Evolutionary conservation across 1,140 invertebrate genomes (phyloP), one percentile per base, ranked within the genome.

Genomic region (Copidosoma floridanum): DNA sequence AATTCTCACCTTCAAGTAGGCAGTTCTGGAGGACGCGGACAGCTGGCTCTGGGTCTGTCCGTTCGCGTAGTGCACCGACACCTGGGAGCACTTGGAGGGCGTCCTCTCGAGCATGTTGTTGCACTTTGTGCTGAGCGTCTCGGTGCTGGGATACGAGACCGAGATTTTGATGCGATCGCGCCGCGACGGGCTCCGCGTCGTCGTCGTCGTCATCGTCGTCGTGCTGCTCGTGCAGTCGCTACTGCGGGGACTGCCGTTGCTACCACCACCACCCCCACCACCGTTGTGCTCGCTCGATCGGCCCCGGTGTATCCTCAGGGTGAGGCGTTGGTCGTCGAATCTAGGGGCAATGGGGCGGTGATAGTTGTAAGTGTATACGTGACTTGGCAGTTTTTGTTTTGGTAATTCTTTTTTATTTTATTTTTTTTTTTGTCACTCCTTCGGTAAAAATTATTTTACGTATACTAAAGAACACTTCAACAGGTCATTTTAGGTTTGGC

Each of bases 271-370:
- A 0, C 82, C 85, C 38, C 83, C 86, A 61, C 86, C 74, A 68
- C 81, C 69, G 64, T 83, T 68, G 77, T 85, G 63, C 74, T 86
- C 54, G 11, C 85, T 86, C 12, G 85, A 84, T 11, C 86, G 82
- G 3, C 93, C 93, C 7, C 94, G 82, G 76, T 98, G 95, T 66
- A 98, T 96, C 56, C 95, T 85, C 60, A 98, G 77, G 0, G 95
- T 96, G 27, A 97, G 81, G 38, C 92, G 86, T 74, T 94, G 91
- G 71, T 95, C 92, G 65, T 94, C 88, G 69, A 92, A 89, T 41
- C 89, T 80, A n/a, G n/a, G n/a, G n/a, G n/a, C n/a, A n/a, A n/a
- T n/a, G n/a, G n/a, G n/a, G n/a, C n/a, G n/a, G n/a, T n/a, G n/a
- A n/a, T n/a, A n/a, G n/a, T n/a, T n/a, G n/a, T n/a, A n/a, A n/a